Evolutionary conservation across 2,113 vertebrate genomes (phyloP).

Genomic region (Mus pahari): DNA sequence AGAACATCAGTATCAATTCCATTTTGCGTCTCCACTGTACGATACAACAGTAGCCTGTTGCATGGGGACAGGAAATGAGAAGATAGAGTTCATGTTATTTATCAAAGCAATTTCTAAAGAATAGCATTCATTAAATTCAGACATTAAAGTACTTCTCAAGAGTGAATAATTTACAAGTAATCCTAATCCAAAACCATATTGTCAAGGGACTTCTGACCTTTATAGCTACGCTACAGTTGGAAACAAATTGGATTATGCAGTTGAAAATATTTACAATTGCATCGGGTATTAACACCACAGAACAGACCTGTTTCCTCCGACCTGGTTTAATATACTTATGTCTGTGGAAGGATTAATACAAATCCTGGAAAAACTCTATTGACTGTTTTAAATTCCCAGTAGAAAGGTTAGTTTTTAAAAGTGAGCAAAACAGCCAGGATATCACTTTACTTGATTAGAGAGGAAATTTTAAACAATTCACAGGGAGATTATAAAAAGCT

Average conservation of each 20-base stretch:
- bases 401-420: conserved; percentile 13
- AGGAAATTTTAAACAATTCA: neutral
- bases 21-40: neutral
- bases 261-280: conserved; percentile 41
- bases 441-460: neutral
- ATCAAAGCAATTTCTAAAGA: neutral
- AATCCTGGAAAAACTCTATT: conserved; percentile 28
- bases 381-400: conserved; percentile 15
- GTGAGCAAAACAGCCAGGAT: neutral
- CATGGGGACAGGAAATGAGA: neutral
- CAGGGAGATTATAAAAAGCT: neutral
- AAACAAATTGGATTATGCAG: conserved; percentile 37
- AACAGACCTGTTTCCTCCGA: conserved; percentile 50
- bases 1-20: neutral
- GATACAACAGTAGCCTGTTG: neutral
- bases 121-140: neutral
- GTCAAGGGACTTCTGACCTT: conserved; percentile 51
- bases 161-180: conserved; percentile 8
- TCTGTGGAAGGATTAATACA: conserved; percentile 27
- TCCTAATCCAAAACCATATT: neutral
- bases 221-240: neutral
- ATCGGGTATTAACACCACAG: conserved; percentile 45
- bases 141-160: neutral
- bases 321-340: conserved; percentile 45
- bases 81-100: neutral